A percentile compares a stretch with the other conserved stretches of the same genome.
Conservation (phyloP, 2,888 invertebrate genomes). For the Autographa pulchrina region DNA sequence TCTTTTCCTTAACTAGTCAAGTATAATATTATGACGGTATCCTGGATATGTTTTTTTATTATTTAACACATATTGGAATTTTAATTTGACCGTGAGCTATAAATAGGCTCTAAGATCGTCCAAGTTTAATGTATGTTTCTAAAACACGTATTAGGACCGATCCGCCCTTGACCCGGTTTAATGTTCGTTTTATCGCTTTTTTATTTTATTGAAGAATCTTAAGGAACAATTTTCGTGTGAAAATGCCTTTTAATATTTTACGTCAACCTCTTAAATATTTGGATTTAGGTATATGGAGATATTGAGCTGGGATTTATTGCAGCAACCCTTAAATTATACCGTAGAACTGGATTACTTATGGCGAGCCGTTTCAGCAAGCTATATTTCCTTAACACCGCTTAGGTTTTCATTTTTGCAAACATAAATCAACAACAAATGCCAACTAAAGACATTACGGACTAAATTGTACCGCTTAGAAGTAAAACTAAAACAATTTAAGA, state of each 20-base stretch:
- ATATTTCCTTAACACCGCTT: conserved; percentile 42
- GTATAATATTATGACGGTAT: neutral
- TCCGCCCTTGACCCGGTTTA: conserved; percentile 43
- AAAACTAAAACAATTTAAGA: conserved; percentile 11
- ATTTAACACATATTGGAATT: neutral
- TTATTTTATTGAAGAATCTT: conserved; percentile 50
- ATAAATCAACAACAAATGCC: conserved; percentile 42
- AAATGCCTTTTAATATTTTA: conserved; percentile 59
- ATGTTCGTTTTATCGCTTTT: conserved; percentile 42
- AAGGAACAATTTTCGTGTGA: conserved; percentile 31
- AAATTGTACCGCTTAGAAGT: conserved; percentile 20
- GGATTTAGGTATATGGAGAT: conserved; percentile 51
- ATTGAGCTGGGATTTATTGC: conserved; percentile 60
- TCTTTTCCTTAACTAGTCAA: too few species aligned
- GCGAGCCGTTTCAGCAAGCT: conserved; percentile 32
- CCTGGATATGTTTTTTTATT: neutral
- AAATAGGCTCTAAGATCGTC: conserved; percentile 12
- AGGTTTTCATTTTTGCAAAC: conserved; percentile 43
- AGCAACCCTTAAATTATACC: conserved; percentile 53
- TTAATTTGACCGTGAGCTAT: neutral
- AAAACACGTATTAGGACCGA: conserved; percentile 37
- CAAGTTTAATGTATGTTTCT: conserved; percentile 38
- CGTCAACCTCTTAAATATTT: conserved; percentile 54
- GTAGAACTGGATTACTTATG: conserved; percentile 32
- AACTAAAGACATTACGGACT: conserved; percentile 34